Base-by-base conservation (phyloP, 2,113 vertebrate species). In the Myotis davidii region DNA sequence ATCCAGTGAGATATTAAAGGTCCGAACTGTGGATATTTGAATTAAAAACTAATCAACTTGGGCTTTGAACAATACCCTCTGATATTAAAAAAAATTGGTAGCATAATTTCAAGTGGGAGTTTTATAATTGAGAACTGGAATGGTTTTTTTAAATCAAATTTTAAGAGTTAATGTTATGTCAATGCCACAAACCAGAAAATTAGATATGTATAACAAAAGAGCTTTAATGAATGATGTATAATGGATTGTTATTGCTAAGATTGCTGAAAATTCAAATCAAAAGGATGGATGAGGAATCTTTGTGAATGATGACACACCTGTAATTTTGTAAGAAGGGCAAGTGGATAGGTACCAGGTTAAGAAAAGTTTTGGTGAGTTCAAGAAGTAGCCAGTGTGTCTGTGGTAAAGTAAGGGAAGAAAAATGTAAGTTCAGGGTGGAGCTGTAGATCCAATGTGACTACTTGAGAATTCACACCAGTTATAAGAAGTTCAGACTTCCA, bases 131-230 rank as follows among this genome's bases (percentile, higher is more conserved):
- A 86, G 77, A 74, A 61, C 65, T 88, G 27, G 76, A 92, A 69
- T 59, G 14, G 34, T 48, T 96, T 91, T 90, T 90, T 29, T 74
- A 34, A 96, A 96, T 96, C 32, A 0, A 86, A 59, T 88, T 77
- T 89, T 96, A 77, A 92, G 61, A 96, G 48, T 91, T 91, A 86
- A 7, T 86, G 76, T 96, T 96, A 90, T 45, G 4, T 94, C n/a
- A 84, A 16, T 73, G 48, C 87, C 91, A 87, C 7, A 79, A 84
- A 77, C 61, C 12, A 86, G 45, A 91, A 0, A 76, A 88, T 92
- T 94, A 72, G 17, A 72, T 96, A 72, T 59, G 34, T 89, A 45
- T 52, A 74, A 69, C 56, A 93, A 96, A 70, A 81, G 16, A 34
- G 0, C 1, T 95, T 94, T 82, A 78, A 96, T 64, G 52, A 97